A percentile compares a stretch with the other conserved stretches of the same genome.
Evolutionary conservation across 35 echinoderm and acorn worm genomes (phyloP).

Genomic region (Antedon bifida): DNA sequence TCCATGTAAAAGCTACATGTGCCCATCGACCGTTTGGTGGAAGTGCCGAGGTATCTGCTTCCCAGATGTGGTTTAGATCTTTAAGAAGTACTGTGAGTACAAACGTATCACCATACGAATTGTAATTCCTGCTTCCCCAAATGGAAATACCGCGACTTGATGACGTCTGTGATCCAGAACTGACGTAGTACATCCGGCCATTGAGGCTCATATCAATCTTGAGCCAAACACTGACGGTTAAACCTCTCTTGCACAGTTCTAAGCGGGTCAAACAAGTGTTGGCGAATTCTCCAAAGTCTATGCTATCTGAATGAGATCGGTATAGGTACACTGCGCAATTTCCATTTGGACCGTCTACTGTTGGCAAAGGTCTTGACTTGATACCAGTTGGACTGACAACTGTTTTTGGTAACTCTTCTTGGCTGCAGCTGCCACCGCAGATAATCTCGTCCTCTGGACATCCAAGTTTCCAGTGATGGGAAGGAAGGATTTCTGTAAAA

Average conservation of each 20-base stretch:
- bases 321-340: neutral
- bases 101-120: neutral
- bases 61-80: neutral
- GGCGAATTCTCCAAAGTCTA: neutral
- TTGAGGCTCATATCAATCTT: neutral
- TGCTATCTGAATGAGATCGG: neutral
- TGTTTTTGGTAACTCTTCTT: neutral
- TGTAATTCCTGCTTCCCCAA: neutral
- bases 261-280: neutral
- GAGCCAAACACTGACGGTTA: neutral
- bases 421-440: neutral
- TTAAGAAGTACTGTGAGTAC: neutral
- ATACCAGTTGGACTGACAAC: neutral
- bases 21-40: neutral
- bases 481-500: neutral
- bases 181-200: neutral
- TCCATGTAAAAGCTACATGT: neutral
- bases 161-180: neutral
- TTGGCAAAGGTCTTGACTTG: neutral
- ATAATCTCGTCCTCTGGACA: neutral
- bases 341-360: neutral
- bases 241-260: neutral
- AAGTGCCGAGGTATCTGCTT: neutral
- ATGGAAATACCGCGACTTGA: neutral
- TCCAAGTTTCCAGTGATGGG: neutral